Evolutionary conservation across 2,797 vertebrate species (phyloP).

Genomic region (Sebastes diploproa): DNA sequence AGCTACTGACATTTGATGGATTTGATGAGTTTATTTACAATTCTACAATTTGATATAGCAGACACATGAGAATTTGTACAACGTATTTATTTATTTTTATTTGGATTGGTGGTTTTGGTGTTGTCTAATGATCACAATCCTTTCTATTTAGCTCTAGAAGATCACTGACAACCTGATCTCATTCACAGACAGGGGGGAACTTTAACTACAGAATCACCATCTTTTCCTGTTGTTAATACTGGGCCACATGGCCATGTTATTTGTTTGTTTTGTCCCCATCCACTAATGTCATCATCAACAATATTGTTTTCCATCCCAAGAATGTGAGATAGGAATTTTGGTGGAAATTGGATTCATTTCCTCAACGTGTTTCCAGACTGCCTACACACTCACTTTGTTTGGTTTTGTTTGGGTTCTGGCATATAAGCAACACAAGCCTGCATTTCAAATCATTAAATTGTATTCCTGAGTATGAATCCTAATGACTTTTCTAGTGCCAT

Average conservation of each 20-base stretch:
- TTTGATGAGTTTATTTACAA: not conserved
- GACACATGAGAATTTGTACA: too few relatives aligned
- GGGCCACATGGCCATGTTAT: not conserved
- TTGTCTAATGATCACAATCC: not conserved
- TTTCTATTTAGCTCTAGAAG: too few relatives aligned
- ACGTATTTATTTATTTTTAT: not conserved
- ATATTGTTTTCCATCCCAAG: not conserved
- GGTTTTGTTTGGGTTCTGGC: not conserved
- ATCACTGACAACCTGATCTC: too few relatives aligned
- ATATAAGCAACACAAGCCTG: not conserved
- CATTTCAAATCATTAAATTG: not conserved
- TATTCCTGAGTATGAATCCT: not conserved
- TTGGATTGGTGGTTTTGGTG: not conserved
- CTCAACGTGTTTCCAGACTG: not conserved
- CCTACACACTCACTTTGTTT: not conserved
- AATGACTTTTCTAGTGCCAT: not conserved
- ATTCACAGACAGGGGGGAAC: too few relatives aligned
- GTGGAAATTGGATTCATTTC: conserved; percentile 45
- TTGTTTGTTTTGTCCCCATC: not conserved
- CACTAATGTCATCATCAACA: not conserved
- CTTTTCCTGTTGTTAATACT: not conserved
- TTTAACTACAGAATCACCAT: too few relatives aligned
- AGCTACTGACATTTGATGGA: not conserved
- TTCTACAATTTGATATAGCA: too few relatives aligned
- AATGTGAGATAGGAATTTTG: conserved; percentile 20